phyloP scores from a whole-genome alignment of 2,797 vertebrate species.

The Strix occidentalis region DNA sequence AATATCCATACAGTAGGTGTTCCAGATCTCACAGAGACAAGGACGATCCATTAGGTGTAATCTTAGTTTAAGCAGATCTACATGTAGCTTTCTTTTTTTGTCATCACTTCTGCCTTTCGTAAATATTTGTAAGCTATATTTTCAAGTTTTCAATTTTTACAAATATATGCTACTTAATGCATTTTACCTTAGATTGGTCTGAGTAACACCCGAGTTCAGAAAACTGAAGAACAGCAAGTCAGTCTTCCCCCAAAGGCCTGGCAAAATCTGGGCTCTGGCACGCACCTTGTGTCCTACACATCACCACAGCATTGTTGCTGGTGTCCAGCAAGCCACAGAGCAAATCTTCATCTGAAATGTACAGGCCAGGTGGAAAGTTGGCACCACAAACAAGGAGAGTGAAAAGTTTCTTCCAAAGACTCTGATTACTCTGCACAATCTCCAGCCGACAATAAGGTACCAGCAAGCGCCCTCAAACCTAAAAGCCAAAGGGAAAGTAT shows the following conservation, averaged over 20 bases:
- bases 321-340: neutral
- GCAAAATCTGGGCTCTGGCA: neutral
- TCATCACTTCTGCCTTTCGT: neutral
- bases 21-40: neutral
- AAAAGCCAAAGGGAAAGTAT: neutral
- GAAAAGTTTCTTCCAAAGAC: neutral
- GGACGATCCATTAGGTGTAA: neutral
- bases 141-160: neutral
- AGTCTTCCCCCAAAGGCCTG: neutral
- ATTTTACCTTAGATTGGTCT: neutral
- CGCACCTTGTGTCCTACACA: neutral
- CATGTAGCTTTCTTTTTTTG: too few relatives aligned
- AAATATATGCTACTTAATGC: neutral
- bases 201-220: rapidly evolving
- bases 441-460: neutral
- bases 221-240: neutral
- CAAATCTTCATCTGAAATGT: neutral
- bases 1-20: neutral
- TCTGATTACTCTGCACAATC: neutral
- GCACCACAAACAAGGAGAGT: neutral
- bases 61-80: neutral
- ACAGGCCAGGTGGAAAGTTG: neutral
- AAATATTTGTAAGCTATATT: neutral
- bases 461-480: rapidly evolving
- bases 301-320: neutral